These are phyloP conservation scores for Drosophila santomea DNA, from an alignment of 1,140 invertebrate species.

Conservation along the genomic window DNA sequence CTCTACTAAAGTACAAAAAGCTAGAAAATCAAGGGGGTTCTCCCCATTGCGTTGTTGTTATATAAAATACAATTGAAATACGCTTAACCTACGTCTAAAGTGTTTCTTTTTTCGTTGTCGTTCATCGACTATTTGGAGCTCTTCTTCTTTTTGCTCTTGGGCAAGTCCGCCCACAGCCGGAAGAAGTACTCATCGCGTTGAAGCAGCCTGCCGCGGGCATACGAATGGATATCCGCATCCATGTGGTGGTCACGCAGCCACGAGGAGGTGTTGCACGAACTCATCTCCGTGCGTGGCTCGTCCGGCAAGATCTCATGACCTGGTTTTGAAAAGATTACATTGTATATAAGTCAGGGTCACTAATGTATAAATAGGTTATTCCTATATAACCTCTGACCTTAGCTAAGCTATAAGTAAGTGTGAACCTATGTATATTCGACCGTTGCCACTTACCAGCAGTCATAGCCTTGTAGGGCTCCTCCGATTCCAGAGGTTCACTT, in stretches of 20 bases:
- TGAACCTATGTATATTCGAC: accelerated
- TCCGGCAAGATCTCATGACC: conserved; percentile 85
- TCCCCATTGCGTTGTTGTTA: conserved; percentile 14
- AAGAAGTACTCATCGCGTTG: conserved; percentile 97
- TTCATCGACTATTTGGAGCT: conserved; percentile 68
- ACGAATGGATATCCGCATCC: conserved; percentile 96
- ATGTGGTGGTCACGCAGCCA: conserved; percentile 96
- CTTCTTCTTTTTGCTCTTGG: conserved; percentile 76
- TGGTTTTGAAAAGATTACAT: conserved; percentile 21
- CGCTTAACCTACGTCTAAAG: conserved; percentile 68
- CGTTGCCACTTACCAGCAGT: conserved; percentile 88
- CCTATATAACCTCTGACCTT: too few species aligned
- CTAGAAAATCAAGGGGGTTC: conserved; percentile 40
- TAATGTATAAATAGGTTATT: too few species aligned
- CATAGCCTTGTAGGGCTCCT: conserved; percentile 95
- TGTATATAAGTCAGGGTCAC: conserved; percentile 9
- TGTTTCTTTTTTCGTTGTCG: conserved; percentile 52
- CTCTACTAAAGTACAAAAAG: conserved; percentile 62
- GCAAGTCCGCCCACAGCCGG: conserved; percentile 87
- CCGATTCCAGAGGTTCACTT: conserved; percentile 96
- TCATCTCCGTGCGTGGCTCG: conserved; percentile 89
- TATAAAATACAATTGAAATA: conserved; percentile 74
- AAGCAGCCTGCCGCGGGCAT: conserved; percentile 92
- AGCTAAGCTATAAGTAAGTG: neutral
- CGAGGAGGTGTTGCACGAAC: conserved; percentile 95